Percentiles rank a stretch among this genome's conserved stretches.
Evolutionary conservation across 1,140 invertebrate species (phyloP).

Genomic region (Papilio polytes): DNA sequence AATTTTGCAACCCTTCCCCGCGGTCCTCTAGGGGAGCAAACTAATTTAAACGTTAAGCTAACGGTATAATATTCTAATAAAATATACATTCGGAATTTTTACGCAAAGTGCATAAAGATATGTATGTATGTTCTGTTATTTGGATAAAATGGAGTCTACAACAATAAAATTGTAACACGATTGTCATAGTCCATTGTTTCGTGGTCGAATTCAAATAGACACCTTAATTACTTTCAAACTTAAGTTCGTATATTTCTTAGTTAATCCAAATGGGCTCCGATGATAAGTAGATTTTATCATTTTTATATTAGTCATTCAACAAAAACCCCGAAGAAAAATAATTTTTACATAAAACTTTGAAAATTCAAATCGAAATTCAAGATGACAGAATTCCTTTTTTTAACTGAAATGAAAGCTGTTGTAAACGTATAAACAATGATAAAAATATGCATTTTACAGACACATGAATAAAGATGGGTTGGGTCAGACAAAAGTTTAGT

Average conservation of each 20-base stretch:
- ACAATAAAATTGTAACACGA: not conserved
- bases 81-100: constrained; percentile 59
- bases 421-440: constrained; percentile 44
- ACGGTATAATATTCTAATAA: constrained; percentile 76
- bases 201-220: not conserved
- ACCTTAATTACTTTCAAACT: too few species aligned
- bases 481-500: constrained; percentile 57
- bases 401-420: constrained; percentile 53
- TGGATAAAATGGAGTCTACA: constrained; percentile 50
- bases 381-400: constrained; percentile 35
- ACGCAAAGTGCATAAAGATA: constrained; percentile 34
- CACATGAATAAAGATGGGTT: constrained; percentile 49
- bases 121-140: constrained; percentile 56
- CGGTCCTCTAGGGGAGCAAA: constrained; percentile 77
- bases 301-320: not conserved
- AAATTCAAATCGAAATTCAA: not conserved
- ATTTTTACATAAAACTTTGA: not conserved
- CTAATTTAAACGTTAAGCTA: constrained; percentile 82
- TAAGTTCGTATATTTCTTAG: not conserved
- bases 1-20: constrained; percentile 81
- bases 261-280: not conserved
- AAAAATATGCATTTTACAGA: constrained; percentile 41
- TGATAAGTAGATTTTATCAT: not conserved
- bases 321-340: too few species aligned
- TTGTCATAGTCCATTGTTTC: not conserved